Evolutionary conservation across 2,113 vertebrate species (phyloP), one percentile per base, ranked within the genome.

Genomic region (Sterna hirundo): DNA sequence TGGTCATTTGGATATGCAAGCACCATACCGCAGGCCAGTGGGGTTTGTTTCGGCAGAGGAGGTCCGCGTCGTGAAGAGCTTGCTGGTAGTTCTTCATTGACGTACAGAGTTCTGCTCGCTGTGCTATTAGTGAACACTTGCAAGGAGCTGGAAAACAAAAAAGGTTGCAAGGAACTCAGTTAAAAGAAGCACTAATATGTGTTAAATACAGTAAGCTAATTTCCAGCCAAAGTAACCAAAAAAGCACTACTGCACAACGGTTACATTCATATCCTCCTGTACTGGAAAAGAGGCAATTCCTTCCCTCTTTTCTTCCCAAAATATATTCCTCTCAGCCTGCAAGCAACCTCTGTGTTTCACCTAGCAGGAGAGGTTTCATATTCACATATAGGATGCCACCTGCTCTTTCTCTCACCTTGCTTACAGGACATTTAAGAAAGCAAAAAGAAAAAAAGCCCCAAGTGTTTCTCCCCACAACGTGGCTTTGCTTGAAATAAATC

Each of bases 21-120:
- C 36, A 66, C 11, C 64, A 1, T 98, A 99, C 99, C 98, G 99
- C 98, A 17, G 98, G 97, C 97, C 98, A 98, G 42, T 98, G 96
- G 65, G 98, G 99, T 58, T 98, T 98, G 54, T 97, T 98, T 68
- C 96, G 96, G 86, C 99, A 99, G 47, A 99, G 96, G 38, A 61
- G 38, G 4, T 90, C 98, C 0, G 98, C 98, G 10, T 99, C 99
- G 17, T 98, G 98, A 83, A 98, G 97, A 23, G 99, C 98, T 95
- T 98, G 98, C 58, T 98, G 97, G 89, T 98, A 99, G 97, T 98
- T 99, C 55, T 98, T 98, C 98, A 99, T 98, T 79, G 97, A 97
- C 46, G 98, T 97, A 97, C 98, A 97, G 64, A 99, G 89, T 42
- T 99, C 98, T 22, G 99, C 98, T 75, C 98, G 97, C 68, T 99